Evolutionary conservation across 2,113 vertebrate species (phyloP).

Genomic region (Herpailurus yagouaroundi): DNA sequence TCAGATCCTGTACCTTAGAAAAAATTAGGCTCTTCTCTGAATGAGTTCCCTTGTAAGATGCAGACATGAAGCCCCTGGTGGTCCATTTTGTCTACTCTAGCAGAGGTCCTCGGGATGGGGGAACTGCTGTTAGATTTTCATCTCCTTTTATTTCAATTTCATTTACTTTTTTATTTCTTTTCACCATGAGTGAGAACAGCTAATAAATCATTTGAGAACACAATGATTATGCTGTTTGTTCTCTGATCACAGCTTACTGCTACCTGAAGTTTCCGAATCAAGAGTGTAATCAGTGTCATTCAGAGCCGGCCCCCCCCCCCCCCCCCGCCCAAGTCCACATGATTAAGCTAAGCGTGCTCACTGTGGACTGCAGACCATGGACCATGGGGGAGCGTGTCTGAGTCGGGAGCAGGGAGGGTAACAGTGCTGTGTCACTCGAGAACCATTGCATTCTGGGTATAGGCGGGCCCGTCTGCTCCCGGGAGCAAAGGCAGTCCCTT

Average conservation of each 20-base stretch:
- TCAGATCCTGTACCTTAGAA: neutral
- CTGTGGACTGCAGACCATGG: neutral
- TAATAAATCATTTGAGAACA: conserved; percentile 66
- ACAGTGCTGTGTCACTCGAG: neutral
- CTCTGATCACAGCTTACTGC: neutral
- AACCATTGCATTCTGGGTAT: too few species aligned
- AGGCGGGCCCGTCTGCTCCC: too few species aligned
- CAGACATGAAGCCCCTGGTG: neutral
- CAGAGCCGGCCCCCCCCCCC: too few species aligned
- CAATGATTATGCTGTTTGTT: neutral
- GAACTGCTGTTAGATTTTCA: neutral
- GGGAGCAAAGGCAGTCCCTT: neutral
- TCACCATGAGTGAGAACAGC: neutral
- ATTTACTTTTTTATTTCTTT: conserved; percentile 33
- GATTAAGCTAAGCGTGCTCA: rapidly evolving
- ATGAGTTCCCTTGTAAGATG: neutral
- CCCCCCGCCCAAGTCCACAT: rapidly evolving
- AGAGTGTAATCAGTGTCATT: rapidly evolving
- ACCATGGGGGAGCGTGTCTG: rapidly evolving
- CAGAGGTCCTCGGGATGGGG: neutral
- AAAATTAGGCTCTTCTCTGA: neutral
- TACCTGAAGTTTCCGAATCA: neutral
- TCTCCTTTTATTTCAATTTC: neutral
- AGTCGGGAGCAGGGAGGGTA: rapidly evolving
- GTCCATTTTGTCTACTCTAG: neutral